Evolutionary conservation across 92 coral and sea anemone genomes (phyloP).

Genomic region (Palythoa grandiflora): DNA sequence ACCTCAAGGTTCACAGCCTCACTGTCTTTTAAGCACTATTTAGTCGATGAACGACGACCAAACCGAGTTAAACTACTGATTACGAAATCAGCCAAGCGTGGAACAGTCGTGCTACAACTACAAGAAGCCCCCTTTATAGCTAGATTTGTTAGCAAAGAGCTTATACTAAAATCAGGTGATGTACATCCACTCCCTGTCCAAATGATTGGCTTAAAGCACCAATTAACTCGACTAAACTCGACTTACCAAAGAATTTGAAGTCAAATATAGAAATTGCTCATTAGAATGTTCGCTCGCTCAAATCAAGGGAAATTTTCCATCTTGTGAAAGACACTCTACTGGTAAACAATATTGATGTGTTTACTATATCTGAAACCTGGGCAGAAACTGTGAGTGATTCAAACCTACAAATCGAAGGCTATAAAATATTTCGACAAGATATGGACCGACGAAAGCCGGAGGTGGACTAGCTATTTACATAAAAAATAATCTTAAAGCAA

Average conservation of each 20-base stretch:
- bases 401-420: neutral
- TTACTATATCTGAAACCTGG: neutral
- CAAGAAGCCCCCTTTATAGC: constrained; percentile 16
- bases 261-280: constrained; percentile 55
- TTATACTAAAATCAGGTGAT: constrained; percentile 22
- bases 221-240: constrained; percentile 46
- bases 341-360: neutral
- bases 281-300: constrained; percentile 56
- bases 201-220: constrained; percentile 17
- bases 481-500: constrained; percentile 39
- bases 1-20: constrained; percentile 12
- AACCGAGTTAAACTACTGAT: constrained; percentile 34
- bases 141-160: constrained; percentile 32
- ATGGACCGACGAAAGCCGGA: constrained; percentile 50
- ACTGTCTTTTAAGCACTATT: constrained; percentile 15
- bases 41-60: constrained; percentile 27
- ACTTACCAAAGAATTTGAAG: constrained; percentile 54
- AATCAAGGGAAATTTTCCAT: neutral
- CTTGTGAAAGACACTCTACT: neutral
- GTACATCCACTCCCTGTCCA: constrained; percentile 29
- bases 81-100: constrained; percentile 28
- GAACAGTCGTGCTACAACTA: constrained; percentile 39
- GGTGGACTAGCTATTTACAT: constrained; percentile 53
- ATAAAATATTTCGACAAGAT: constrained; percentile 33
- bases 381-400: neutral